A percentile compares a stretch with the other conserved stretches of the same genome.
Conservation (phyloP, 2,888 invertebrate genomes). For the Galerucella pusilla region DNA sequence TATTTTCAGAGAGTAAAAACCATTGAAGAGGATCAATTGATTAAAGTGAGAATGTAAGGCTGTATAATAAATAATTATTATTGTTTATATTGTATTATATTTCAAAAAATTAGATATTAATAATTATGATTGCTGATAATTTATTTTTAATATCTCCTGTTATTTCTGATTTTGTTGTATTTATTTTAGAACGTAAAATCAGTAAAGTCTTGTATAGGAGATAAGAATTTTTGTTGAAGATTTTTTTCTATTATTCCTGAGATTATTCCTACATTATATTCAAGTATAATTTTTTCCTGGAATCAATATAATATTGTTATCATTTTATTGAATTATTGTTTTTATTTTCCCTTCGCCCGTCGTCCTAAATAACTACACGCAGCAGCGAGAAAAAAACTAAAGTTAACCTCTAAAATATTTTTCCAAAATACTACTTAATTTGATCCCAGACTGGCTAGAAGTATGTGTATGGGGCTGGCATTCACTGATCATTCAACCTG, state of each 20-base stretch:
- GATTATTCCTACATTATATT: constrained; percentile 22
- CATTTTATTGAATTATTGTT: constrained; percentile 5
- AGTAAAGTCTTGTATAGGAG: constrained; percentile 49
- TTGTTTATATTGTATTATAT: constrained; percentile 64
- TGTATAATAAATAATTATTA: constrained; percentile 59
- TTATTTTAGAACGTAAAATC: constrained; percentile 49
- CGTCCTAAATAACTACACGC: neutral
- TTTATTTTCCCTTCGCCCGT: constrained; percentile 1
- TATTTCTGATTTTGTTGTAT: constrained; percentile 54
- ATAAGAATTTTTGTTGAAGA: constrained; percentile 17
- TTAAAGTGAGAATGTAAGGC: constrained; percentile 62
- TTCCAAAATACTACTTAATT: no score
- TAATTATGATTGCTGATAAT: constrained; percentile 54
- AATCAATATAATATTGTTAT: constrained; percentile 24
- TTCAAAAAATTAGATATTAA: constrained; percentile 52
- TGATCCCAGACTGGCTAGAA: no score
- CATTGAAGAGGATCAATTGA: constrained; percentile 51
- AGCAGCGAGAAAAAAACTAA: neutral
- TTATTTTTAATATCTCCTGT: constrained; percentile 54
- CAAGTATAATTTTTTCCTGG: constrained; percentile 15
- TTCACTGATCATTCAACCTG: no score
- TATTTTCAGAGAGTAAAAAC: constrained; percentile 57
- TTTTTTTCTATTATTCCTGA: constrained; percentile 16
- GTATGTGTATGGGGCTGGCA: no score
- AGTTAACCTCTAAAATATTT: neutral